Evolutionary conservation across 2,113 vertebrate species (phyloP).

Genomic region (Apodemus sylvaticus): DNA sequence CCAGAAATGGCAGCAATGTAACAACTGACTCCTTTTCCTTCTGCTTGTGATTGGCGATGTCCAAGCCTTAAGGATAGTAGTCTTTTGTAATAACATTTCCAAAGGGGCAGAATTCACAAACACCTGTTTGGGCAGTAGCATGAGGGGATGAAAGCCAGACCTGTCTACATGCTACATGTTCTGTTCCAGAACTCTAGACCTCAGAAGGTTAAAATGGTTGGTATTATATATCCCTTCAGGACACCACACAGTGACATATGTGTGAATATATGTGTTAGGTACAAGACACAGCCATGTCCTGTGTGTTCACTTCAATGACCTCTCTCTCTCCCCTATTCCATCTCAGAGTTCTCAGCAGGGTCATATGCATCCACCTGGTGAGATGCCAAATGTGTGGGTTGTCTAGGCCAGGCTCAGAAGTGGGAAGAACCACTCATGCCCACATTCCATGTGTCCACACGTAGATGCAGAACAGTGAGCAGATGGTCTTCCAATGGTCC

Average conservation of each 20-base stretch:
- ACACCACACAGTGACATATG: neutral
- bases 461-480: neutral
- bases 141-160: neutral
- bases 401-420: neutral
- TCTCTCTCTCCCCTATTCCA: neutral
- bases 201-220: neutral
- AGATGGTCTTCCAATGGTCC: neutral
- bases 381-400: neutral
- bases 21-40: conserved; percentile 68
- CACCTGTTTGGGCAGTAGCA: neutral
- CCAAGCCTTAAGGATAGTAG: conserved; percentile 38
- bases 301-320: rapidly evolving
- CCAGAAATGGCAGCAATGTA: conserved; percentile 65
- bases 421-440: neutral
- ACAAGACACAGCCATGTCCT: neutral
- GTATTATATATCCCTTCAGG: neutral
- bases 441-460: neutral
- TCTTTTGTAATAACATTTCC: conserved; percentile 71
- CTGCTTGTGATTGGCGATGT: conserved; percentile 54
- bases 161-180: neutral
- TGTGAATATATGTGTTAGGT: neutral
- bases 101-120: neutral
- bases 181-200: neutral
- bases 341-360: neutral
- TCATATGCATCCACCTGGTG: neutral